Evolutionary conservation across 2,113 vertebrate genomes (phyloP).

Genomic region (Xiphophorus maculatus): DNA sequence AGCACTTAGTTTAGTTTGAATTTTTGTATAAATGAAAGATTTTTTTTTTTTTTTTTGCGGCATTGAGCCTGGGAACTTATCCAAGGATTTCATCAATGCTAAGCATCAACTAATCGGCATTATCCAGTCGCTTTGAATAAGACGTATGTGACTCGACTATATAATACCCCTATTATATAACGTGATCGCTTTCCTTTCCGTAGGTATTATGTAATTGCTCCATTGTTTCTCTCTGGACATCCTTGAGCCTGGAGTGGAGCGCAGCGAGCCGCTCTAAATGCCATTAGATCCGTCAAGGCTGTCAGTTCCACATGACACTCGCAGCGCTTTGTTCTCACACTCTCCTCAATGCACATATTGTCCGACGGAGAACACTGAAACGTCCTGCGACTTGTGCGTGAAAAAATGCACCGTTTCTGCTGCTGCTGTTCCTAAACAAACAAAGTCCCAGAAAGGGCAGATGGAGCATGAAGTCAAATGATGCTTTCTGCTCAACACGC

Average conservation of each 20-base stretch:
- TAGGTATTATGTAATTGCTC: slow-evolving; percentile 51
- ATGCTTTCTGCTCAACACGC: slow-evolving; percentile 35
- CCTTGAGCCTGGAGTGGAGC: slow-evolving; percentile 30
- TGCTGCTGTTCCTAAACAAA: slow-evolving; percentile 29
- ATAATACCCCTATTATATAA: slow-evolving; percentile 37
- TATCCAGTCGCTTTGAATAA: not conserved
- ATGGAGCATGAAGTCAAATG: slow-evolving; percentile 46
- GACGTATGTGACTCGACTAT: slow-evolving; percentile 21
- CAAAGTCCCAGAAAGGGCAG: slow-evolving; percentile 23
- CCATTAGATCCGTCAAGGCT: slow-evolving; percentile 43
- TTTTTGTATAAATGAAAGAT: not conserved
- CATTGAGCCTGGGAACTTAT: not conserved
- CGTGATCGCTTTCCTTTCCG: slow-evolving; percentile 18
- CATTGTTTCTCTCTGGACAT: slow-evolving; percentile 40
- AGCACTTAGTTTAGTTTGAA: not conserved
- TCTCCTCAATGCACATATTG: slow-evolving; percentile 67
- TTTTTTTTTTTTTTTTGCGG: not conserved
- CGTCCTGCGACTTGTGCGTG: slow-evolving; percentile 40
- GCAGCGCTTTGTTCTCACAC: slow-evolving; percentile 34
- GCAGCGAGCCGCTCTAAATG: slow-evolving; percentile 40
- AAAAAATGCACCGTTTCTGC: slow-evolving; percentile 41
- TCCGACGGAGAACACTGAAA: slow-evolving; percentile 47
- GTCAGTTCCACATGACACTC: slow-evolving; percentile 63
- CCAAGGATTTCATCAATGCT: not conserved
- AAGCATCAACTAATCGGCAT: not conserved